Percentiles rank a stretch among this genome's conserved stretches.
Evolutionary conservation across 2,113 vertebrate genomes (phyloP).

Genomic region (Chaetodon auriga): DNA sequence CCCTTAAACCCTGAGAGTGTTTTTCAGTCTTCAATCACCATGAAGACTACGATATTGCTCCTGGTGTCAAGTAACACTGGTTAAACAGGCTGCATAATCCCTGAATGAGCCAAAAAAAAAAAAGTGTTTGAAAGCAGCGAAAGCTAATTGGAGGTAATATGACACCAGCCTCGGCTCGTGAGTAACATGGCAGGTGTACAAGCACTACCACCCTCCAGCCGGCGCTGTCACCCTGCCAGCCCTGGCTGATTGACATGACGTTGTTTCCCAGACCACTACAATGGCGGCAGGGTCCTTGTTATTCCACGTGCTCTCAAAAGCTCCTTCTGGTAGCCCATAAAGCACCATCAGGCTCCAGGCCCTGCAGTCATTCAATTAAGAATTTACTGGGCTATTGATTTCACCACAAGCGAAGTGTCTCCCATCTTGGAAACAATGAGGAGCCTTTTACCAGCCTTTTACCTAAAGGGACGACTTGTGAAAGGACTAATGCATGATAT

Average conservation of each 20-base stretch:
- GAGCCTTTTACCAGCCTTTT: constrained; percentile 52
- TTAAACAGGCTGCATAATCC: constrained; percentile 1
- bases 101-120: constrained; percentile 33
- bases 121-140: constrained; percentile 36
- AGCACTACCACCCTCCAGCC: constrained; percentile 1
- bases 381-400: constrained; percentile 80
- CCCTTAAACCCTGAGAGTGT: not conserved
- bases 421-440: constrained; percentile 68
- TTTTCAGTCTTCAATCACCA: constrained; percentile 1
- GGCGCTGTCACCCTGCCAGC: constrained; percentile 57
- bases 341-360: constrained; percentile 62
- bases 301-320: constrained; percentile 51
- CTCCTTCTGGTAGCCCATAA: constrained; percentile 68
- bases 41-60: constrained; percentile 11
- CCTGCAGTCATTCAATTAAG: constrained; percentile 79
- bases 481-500: constrained; percentile 22
- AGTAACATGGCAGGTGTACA: constrained; percentile 52
- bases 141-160: constrained; percentile 52
- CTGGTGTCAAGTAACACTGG: constrained; percentile 37
- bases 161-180: constrained; percentile 27
- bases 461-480: constrained; percentile 55
- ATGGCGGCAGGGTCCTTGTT: constrained; percentile 62
- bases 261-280: constrained; percentile 66
- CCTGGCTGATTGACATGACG: constrained; percentile 50
- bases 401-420: constrained; percentile 57